These are phyloP conservation scores for Dione vanillae DNA, from an alignment of 2,888 invertebrate species.

Conservation along the genomic window DNA sequence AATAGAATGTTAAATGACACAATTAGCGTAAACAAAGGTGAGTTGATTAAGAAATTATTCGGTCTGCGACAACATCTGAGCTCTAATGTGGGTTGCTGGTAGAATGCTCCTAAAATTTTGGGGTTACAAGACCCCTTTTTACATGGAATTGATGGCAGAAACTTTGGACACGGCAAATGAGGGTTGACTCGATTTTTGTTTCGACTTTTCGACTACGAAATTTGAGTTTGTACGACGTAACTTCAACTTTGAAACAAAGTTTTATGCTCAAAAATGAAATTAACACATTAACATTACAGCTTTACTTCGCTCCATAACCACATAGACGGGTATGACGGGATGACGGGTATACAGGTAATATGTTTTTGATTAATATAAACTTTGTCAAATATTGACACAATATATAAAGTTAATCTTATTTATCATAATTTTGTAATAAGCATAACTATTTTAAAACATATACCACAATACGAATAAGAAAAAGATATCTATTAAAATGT, in stretches of 20 bases:
- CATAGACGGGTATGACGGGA: neutral
- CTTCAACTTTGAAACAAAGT: constrained; percentile 19
- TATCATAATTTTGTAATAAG: too few species aligned
- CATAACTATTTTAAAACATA: too few species aligned
- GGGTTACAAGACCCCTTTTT: constrained; percentile 55
- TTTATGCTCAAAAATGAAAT: constrained; percentile 19
- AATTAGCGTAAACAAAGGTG: constrained; percentile 73
- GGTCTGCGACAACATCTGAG: constrained; percentile 55
- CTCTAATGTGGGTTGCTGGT: constrained; percentile 50
- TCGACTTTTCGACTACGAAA: constrained; percentile 23
- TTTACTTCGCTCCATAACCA: neutral
- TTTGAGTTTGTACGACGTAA: constrained; percentile 9
- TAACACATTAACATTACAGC: constrained; percentile 18
- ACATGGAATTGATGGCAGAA: constrained; percentile 45
- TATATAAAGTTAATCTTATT: too few species aligned
- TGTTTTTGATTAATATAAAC: constrained; percentile 3
- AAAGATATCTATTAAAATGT: too few species aligned
- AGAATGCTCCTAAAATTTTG: constrained; percentile 52
- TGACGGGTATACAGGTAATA: neutral
- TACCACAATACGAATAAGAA: too few species aligned
- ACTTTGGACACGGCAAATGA: constrained; percentile 49
- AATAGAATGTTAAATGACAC: constrained; percentile 71
- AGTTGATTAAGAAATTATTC: constrained; percentile 74
- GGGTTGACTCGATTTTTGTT: constrained; percentile 44
- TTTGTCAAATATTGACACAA: neutral